These are phyloP conservation scores for Diadophis punctatus DNA, from an alignment of 2,113 vertebrate genomes.

Conservation along the genomic window DNA sequence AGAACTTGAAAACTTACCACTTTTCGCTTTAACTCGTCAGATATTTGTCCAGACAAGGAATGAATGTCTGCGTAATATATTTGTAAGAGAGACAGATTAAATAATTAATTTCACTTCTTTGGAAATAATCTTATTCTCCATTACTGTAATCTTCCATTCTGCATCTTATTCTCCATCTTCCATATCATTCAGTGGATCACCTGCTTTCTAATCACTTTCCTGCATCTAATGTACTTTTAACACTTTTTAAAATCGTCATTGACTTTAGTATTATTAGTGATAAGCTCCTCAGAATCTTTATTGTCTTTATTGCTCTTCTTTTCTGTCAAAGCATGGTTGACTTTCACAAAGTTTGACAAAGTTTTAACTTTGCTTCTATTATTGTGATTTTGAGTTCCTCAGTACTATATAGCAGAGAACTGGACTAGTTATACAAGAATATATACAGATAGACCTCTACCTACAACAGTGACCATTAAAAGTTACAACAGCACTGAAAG, in stretches of 20 bases:
- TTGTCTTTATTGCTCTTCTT: not conserved
- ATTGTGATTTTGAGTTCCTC: not conserved
- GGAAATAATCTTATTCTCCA: not conserved
- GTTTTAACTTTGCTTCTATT: not conserved
- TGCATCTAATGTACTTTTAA: not conserved
- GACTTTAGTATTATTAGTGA: not conserved
- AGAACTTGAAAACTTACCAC: not conserved
- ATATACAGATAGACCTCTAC: not conserved
- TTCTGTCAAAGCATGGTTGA: not conserved
- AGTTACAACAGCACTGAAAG: no score
- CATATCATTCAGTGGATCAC: not conserved
- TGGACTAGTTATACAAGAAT: not conserved
- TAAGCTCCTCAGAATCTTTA: not conserved
- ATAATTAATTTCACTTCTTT: not conserved
- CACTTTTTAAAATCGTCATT: not conserved
- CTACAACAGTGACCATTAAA: no score
- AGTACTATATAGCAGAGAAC: not conserved
- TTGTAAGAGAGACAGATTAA: not conserved
- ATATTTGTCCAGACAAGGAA: not conserved
- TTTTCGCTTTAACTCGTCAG: not conserved
- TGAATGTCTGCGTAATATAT: not conserved
- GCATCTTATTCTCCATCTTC: not conserved
- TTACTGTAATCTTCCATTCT: not conserved
- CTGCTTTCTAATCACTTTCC: not conserved
- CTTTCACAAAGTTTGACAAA: no score